Base-by-base conservation (phyloP, 2,113 vertebrate species). In the Tyrannus savana region DNA sequence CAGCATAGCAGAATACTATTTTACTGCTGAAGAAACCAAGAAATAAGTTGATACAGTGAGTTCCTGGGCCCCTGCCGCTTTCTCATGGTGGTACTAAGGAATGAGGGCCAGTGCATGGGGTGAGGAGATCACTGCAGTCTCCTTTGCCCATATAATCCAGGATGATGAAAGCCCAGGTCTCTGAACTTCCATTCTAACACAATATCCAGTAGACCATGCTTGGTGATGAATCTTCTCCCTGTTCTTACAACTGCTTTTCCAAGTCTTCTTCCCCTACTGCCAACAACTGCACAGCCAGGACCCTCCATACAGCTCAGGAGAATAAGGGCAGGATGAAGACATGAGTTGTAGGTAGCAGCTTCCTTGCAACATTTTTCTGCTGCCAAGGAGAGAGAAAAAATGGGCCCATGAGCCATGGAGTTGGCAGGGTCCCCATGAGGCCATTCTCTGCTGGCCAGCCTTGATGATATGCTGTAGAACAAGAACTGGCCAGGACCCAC, bases 401-500 rank as follows among this genome's bases (percentile, higher is more conserved):
- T 42, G 17, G 39, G 12, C 24, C 71, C 46, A 28, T 0, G 2
- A 93, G 35, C 79, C 58, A 41, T 58, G 73, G 76, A 90, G 19
- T 89, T 97, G 92, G 90, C 92, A 96, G 84, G 71, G 76, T 71
- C 80, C 92, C 90, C 10, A 1, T 60, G 83, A 95, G 82, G 87
- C 93, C 95, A 90, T 96, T 95, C 79, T 71, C 52, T 93, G 68
- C 76, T 96, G 96, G 96, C 92, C 79, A 93, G 79, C 41, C 72
- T 66, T 71, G 68, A 81, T 1, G 2, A 74, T 80, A 33, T 22
- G 56, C 79, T 68, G 60, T 80, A 88, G 90, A 90, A 72, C 31
- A 86, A 92, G 85, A 96, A 90, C 85, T 95, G 93, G 95, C 92
- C 83, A 78, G 79, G 25, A 68, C 77, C 28, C 86, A 87, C 52